phyloP scores from a whole-genome alignment of 2,797 vertebrate species.

The Mormyrops attenuatus region DNA sequence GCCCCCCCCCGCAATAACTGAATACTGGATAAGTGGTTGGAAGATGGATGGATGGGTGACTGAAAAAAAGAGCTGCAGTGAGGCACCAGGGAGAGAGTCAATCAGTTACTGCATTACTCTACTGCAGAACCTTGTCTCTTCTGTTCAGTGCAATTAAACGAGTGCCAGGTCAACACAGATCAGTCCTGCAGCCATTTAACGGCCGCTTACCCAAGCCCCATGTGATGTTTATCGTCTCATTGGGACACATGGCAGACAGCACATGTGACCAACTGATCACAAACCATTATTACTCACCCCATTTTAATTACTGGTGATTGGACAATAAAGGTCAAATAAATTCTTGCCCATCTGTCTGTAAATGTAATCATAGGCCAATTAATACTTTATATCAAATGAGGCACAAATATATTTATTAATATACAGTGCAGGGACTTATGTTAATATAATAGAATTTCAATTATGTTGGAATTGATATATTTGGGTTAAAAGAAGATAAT shows the following conservation, averaged over 20 bases:
- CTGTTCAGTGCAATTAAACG: neutral
- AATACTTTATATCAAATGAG: neutral
- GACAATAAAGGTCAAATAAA: neutral
- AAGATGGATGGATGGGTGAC: neutral
- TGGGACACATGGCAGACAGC: neutral
- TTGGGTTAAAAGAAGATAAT: neutral
- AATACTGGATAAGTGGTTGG: neutral
- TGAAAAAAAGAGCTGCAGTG: neutral
- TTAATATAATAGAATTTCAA: neutral
- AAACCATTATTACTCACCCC: neutral
- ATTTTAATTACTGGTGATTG: neutral
- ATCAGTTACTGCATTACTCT: neutral
- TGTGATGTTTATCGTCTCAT: neutral
- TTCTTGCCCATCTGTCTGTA: neutral
- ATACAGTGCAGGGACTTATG: neutral
- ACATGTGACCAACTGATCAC: neutral
- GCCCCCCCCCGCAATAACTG: neutral
- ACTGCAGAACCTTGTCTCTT: neutral
- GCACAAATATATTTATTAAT: neutral
- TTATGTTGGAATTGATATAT: neutral
- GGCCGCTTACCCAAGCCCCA: neutral
- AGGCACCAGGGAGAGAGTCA: neutral
- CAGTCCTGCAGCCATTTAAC: neutral
- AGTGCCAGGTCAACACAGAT: neutral
- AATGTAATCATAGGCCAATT: neutral